Conservation (phyloP, 2,113 vertebrate species). For the Oreochromis tanganicae region DNA sequence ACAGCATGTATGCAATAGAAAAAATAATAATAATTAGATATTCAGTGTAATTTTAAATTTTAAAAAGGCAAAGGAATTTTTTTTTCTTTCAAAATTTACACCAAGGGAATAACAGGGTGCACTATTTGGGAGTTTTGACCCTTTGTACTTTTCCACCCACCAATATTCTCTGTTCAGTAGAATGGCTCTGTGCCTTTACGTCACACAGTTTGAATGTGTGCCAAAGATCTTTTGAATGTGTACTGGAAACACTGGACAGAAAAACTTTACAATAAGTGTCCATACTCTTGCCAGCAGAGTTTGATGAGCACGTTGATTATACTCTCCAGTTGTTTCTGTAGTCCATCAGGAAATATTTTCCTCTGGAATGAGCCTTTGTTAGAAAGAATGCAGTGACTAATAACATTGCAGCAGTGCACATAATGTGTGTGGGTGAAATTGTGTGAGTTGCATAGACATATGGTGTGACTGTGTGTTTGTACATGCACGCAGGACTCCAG, state of each 20-base stretch:
- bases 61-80: not conserved
- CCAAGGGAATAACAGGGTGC: not conserved
- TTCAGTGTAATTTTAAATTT: not conserved
- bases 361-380: not conserved
- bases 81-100: not conserved
- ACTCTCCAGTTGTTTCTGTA: conserved; percentile 3
- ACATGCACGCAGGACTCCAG: not conserved
- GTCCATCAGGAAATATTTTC: not conserved
- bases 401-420: not conserved
- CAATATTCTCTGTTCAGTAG: not conserved
- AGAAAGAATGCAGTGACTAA: not conserved
- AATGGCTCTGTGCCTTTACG: not conserved
- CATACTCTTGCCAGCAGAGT: not conserved
- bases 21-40: not conserved
- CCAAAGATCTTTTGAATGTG: not conserved
- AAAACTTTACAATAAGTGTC: not conserved
- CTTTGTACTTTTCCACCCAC: not conserved
- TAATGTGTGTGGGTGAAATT: not conserved
- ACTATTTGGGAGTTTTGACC: not conserved
- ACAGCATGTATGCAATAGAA: not conserved
- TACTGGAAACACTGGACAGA: not conserved
- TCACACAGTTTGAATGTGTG: not conserved
- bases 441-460: not conserved
- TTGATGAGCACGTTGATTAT: not conserved
- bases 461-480: not conserved